Percentiles rank a stretch among this genome's conserved stretches.
These are phyloP conservation scores for Nansenia antarctica DNA, from an alignment of 2,113 vertebrate genomes.

Conservation along the genomic window DNA sequence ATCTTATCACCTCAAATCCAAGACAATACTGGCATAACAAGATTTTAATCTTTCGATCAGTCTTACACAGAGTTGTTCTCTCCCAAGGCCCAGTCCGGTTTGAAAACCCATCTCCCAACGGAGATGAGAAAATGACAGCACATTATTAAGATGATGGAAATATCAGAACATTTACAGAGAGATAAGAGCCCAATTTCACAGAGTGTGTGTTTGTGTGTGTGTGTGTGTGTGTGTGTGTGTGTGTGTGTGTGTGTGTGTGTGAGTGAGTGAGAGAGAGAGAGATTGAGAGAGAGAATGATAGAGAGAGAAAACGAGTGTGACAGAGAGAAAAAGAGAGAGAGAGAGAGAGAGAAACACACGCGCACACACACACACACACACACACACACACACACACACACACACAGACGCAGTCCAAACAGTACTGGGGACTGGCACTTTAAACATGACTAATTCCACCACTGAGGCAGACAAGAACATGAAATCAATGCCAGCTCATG, in stretches of 20 bases:
- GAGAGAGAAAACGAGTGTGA: background rate
- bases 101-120: conserved; percentile 48
- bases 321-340: background rate
- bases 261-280: too few species aligned
- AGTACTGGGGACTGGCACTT: background rate
- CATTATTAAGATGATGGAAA: too few species aligned
- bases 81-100: conserved; percentile 39
- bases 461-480: background rate
- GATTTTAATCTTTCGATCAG: conserved; percentile 54
- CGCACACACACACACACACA: background rate
- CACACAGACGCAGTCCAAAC: background rate
- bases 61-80: conserved; percentile 41
- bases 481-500: background rate
- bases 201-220: too few species aligned
- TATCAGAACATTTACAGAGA: conserved; percentile 35
- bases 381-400: background rate
- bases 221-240: too few species aligned
- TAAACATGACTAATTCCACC: background rate
- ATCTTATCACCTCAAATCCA: conserved; percentile 43
- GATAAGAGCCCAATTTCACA: background rate
- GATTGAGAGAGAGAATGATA: too few species aligned
- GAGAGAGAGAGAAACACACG: background rate
- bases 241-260: too few species aligned
- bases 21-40: conserved; percentile 11
- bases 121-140: too few species aligned